A percentile compares a stretch with the other conserved stretches of the same genome.
phyloP scores from a whole-genome alignment of 2,888 invertebrate genomes.

The Shargacucullia verbasci region DNA sequence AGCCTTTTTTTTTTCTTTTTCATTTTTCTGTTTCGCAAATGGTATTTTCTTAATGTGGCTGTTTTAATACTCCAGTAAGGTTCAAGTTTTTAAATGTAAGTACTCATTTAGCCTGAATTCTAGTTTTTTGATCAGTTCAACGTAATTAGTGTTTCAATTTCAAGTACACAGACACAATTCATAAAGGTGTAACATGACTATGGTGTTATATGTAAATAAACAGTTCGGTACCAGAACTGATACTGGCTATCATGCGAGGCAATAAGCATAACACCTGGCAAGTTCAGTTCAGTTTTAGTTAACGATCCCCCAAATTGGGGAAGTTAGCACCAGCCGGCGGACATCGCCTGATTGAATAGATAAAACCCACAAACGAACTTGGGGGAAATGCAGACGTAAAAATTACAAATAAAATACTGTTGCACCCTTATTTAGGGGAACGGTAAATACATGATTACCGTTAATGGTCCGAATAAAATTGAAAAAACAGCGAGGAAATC shows the following conservation, averaged over 20 bases:
- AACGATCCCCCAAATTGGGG: constrained; percentile 40
- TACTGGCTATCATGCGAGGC: constrained; percentile 25
- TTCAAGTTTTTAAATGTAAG: constrained; percentile 13
- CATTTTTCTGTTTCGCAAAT: constrained; percentile 16
- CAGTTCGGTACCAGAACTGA: constrained; percentile 16
- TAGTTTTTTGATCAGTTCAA: constrained; percentile 2
- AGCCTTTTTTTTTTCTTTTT: constrained; percentile 22
- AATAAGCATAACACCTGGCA: constrained; percentile 48
- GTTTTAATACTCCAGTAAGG: constrained; percentile 4
- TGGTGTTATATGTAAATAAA: constrained; percentile 31
- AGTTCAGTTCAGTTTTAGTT: constrained; percentile 22
- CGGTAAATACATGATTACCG: constrained; percentile 33
- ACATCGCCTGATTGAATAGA: constrained; percentile 48
- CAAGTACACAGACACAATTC: constrained; percentile 6
- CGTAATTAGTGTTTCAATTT: constrained; percentile 25
- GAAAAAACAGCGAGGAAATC: constrained; percentile 49
- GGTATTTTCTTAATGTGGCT: neutral
- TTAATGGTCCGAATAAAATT: constrained; percentile 42
- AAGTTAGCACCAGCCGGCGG: constrained; percentile 34
- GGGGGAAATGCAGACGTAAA: constrained; percentile 29
- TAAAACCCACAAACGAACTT: constrained; percentile 44
- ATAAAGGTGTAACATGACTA: constrained; percentile 19
- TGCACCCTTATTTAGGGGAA: constrained; percentile 35
- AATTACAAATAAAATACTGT: constrained; percentile 40
- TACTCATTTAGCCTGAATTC: constrained; percentile 9